Conservation (phyloP, 1,140 invertebrate species). For the Chelonus insularis region DNA sequence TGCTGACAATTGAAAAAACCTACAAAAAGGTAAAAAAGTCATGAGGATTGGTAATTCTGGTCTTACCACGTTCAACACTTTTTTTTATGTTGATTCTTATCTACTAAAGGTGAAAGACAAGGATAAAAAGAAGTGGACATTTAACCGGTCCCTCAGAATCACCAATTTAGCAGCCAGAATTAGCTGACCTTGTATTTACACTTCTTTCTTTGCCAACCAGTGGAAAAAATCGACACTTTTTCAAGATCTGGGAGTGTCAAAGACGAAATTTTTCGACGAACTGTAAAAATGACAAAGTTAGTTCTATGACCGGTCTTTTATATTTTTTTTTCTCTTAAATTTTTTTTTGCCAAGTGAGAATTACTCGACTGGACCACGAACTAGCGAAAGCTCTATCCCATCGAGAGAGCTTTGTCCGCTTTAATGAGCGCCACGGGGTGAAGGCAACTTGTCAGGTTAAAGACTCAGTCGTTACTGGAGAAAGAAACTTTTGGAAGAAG, state of each 20-base stretch:
- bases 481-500: slow-evolving; percentile 23
- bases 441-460: slow-evolving; percentile 10
- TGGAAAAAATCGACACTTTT: not conserved
- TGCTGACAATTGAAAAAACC: slow-evolving; percentile 13
- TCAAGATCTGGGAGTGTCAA: not conserved
- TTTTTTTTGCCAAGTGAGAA: slow-evolving; percentile 2
- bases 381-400: slow-evolving; percentile 12
- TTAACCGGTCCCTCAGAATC: slow-evolving; percentile 16
- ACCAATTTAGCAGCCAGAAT: slow-evolving; percentile 17
- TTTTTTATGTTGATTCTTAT: slow-evolving; percentile 16
- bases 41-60: slow-evolving; percentile 20
- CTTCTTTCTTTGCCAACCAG: slow-evolving; percentile 1
- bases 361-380: slow-evolving; percentile 16
- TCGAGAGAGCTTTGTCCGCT: slow-evolving; percentile 28
- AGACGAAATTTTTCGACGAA: slow-evolving; percentile 1
- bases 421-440: slow-evolving; percentile 29
- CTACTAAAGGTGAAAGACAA: not conserved
- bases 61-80: slow-evolving; percentile 11
- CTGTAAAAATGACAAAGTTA: slow-evolving; percentile 11
- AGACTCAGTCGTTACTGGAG: slow-evolving; percentile 25
- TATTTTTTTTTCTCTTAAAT: not conserved
- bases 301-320: not conserved
- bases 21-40: not conserved
- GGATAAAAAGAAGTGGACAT: not conserved
- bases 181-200: slow-evolving; percentile 20